Percentiles rank a stretch among this genome's conserved stretches.
Evolutionary conservation across 1,140 invertebrate species (phyloP).

Genomic region (Holcopasites calliopsidis): DNA sequence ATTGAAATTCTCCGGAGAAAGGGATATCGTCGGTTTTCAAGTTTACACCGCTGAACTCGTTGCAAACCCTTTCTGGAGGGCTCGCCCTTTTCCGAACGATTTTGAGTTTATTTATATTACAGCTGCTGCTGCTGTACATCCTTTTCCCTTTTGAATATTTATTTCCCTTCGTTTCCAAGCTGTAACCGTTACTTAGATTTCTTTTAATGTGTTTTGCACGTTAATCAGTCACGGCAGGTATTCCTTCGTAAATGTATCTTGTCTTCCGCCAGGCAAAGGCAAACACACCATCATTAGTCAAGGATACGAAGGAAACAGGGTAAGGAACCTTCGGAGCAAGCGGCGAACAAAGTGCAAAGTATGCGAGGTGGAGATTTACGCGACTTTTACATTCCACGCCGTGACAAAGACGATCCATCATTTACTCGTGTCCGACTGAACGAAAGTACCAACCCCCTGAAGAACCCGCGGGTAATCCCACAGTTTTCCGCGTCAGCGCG

Average conservation of each 20-base stretch:
- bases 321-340: neutral
- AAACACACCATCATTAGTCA: no score
- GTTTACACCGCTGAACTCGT: neutral
- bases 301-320: neutral
- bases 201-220: no score
- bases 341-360: constrained; percentile 56
- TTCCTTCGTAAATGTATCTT: no score
- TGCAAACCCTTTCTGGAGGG: neutral
- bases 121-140: neutral
- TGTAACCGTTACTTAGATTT: no score
- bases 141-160: no score
- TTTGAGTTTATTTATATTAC: neutral
- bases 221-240: no score
- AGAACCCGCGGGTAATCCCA: constrained; percentile 67
- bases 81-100: neutral
- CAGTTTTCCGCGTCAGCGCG: constrained; percentile 59
- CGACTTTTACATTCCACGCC: constrained; percentile 71
- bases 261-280: no score
- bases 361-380: constrained; percentile 71
- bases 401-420: constrained; percentile 72
- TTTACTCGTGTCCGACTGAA: constrained; percentile 74
- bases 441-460: constrained; percentile 70
- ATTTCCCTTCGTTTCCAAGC: no score
- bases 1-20: constrained; percentile 44
- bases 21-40: constrained; percentile 7